Base-by-base conservation (phyloP, 2,113 vertebrate genomes). In the Aythya baeri region DNA sequence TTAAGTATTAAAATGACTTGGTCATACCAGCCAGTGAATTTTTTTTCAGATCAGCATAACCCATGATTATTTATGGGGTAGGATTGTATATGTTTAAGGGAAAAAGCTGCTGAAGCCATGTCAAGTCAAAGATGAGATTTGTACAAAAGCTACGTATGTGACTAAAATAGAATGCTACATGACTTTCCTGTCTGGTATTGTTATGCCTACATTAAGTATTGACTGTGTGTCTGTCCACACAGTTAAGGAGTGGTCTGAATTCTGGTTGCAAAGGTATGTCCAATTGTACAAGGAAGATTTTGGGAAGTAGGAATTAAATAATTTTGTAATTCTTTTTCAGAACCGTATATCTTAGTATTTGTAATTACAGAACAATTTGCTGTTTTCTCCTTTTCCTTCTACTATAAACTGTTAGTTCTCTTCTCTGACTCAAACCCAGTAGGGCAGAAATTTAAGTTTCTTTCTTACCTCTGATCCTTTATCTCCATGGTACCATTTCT, bases 351-450 rank as follows among this genome's bases (percentile, higher is more conserved):
- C 79, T 83, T 55, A 73, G 3, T 8, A 23, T 20, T 71, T 63
- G 7, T 63, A 44, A 32, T 9, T 63, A 2, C 1, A 0, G 25
- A 76, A 6, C 6, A 31, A 20, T 50, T n/a, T 38, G 2, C 10
- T 57, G 10, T 38, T 85, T 50, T 86, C 72, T 62, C 3, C 4
- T 89, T 85, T 63, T 44, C 4, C 38, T 63, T 82, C 12, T 79
- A n/a, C 5, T 59, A 2, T 9, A 79, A 46, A 22, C 3, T 2
- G 11, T 68, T 82, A 31, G 1, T 75, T 44, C 11, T 83, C 9
- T 9, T 81, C 16, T 68, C 23, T 72, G 52, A 34, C 67, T 67
- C 23, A 26, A 57, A 9, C 7, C 36, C 72, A 13, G 7, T n/a
- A 44, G 12, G 36, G 71, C 5, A 49, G 29, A 57, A 75, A 90